Percentiles rank a stretch among this genome's conserved stretches.
Conservation (phyloP, 23 tunicate genomes). For the Pegea sp. region DNA sequence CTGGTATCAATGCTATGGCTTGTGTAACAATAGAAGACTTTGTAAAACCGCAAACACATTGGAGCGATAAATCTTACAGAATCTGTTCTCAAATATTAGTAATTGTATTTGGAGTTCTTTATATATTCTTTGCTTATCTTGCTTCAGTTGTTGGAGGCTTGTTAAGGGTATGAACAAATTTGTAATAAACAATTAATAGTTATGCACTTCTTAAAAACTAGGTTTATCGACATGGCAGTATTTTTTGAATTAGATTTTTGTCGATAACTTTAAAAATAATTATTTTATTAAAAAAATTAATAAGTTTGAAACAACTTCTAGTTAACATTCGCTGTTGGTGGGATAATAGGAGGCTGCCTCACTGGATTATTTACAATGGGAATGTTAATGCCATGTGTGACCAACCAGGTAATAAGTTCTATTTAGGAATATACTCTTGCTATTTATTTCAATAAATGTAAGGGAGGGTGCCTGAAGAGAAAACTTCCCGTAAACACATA, state of each 20-base stretch:
- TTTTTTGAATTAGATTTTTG: too few relatives aligned
- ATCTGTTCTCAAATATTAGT: conserved; percentile 22
- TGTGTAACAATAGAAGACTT: conserved; percentile 88
- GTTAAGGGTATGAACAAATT: conserved; percentile 29
- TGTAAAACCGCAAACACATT: conserved; percentile 36
- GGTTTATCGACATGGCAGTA: too few relatives aligned
- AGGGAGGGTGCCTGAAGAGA: too few relatives aligned
- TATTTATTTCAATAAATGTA: too few relatives aligned
- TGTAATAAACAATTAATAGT: too few relatives aligned
- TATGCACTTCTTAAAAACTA: too few relatives aligned
- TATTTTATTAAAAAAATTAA: too few relatives aligned
- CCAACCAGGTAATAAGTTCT: conserved; percentile 25
- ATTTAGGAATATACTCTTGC: too few relatives aligned
- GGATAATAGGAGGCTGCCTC: conserved; percentile 60
- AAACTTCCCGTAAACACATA: too few relatives aligned
- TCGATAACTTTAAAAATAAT: too few relatives aligned
- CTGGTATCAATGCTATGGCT: conserved; percentile 94
- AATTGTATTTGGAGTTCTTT: conserved; percentile 22
- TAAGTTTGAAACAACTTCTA: conserved; percentile 6
- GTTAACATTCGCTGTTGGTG: conserved; percentile 66
- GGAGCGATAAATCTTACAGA: conserved; percentile 32
- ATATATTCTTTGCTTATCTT: conserved; percentile 47
- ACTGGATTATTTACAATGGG: conserved; percentile 82
- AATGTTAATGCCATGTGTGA: conserved; percentile 52
- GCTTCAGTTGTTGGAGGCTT: conserved; percentile 75